phyloP scores from a whole-genome alignment of 2,888 invertebrate species.

The Charanyca ferruginea region DNA sequence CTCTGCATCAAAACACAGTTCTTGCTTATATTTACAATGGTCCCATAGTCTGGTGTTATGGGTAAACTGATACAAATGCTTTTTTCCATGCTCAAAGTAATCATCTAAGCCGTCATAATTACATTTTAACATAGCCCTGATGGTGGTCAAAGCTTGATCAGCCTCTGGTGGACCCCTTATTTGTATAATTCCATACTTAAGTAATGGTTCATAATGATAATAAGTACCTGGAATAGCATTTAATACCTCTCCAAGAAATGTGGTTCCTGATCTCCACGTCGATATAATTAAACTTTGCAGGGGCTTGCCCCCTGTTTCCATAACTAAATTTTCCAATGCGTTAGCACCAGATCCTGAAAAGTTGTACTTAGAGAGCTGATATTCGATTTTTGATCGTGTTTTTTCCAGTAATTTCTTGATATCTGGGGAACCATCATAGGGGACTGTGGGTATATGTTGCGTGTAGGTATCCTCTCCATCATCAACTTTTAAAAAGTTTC shows the following conservation, averaged over 20 bases:
- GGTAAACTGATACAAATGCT: slow-evolving; percentile 95
- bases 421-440: slow-evolving; percentile 81
- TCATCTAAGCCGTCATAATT: slow-evolving; percentile 94
- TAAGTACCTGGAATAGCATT: slow-evolving; percentile 96
- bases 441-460: slow-evolving; percentile 80
- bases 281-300: slow-evolving; percentile 95
- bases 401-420: slow-evolving; percentile 83
- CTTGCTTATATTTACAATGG: slow-evolving; percentile 92
- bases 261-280: slow-evolving; percentile 98
- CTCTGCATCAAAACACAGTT: slow-evolving; percentile 87
- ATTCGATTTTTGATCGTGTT: slow-evolving; percentile 80
- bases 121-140: slow-evolving; percentile 94
- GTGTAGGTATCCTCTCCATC: slow-evolving; percentile 78
- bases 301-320: slow-evolving; percentile 94
- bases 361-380: slow-evolving; percentile 83
- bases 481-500: slow-evolving; percentile 92
- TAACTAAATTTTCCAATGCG: slow-evolving; percentile 93
- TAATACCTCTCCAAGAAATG: slow-evolving; percentile 96
- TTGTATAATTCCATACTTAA: slow-evolving; percentile 96
- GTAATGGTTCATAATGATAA: slow-evolving; percentile 97
- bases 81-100: slow-evolving; percentile 95
- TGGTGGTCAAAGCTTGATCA: slow-evolving; percentile 92
- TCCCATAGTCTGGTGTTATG: slow-evolving; percentile 96
- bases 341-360: slow-evolving; percentile 82
- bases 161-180: slow-evolving; percentile 94